Evolutionary conservation across 2,113 vertebrate species (phyloP), one percentile per base, ranked within the genome.

Genomic region (Tyrannus savana): DNA sequence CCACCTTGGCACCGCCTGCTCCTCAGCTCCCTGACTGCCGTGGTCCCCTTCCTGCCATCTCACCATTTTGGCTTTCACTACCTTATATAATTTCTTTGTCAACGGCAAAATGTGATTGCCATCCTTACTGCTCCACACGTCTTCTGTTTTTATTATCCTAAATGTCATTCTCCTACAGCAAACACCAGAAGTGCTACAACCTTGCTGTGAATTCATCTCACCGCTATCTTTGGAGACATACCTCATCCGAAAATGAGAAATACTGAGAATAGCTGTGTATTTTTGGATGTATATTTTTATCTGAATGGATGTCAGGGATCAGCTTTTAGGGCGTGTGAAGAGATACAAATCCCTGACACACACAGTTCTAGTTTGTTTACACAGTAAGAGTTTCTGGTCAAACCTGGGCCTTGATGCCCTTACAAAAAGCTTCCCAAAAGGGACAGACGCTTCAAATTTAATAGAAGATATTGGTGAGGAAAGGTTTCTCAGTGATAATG

Each of bases 111-210:
- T 73, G 83, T 84, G 68, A 63, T 15, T 52, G 58, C 91, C 59
- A 28, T 90, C 39, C 4, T 76, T 73, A 35, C 80, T 41, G 80
- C 66, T 94, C 77, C 53, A n/a, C 39, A 5, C 28, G 7, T 19
- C 71, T 93, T 53, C 76, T 56, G 3, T n/a, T 73, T 90, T 85
- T 77, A 84, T 93, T 87, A 71, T 78, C 42, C 59, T 16, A 93
- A 95, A 80, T 90, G 76, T 95, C 89, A 47, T 74, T 92, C 76
- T 87, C 44, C 4, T 2, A 24, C 62, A 73, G 71, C 80, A 96
- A 97, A 96, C 76, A 75, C 17, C 84, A 72, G 15, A 41, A 82
- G 63, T 76, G 85, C 80, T 76, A 64, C 88, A 92, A 89, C 84
- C 63, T 86, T 22, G 76, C 72, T 41, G 58, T 60, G 77, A 71